These are phyloP conservation scores for Gymnoscelis rufifasciata DNA, from an alignment of 2,888 invertebrate genomes.

Conservation along the genomic window DNA sequence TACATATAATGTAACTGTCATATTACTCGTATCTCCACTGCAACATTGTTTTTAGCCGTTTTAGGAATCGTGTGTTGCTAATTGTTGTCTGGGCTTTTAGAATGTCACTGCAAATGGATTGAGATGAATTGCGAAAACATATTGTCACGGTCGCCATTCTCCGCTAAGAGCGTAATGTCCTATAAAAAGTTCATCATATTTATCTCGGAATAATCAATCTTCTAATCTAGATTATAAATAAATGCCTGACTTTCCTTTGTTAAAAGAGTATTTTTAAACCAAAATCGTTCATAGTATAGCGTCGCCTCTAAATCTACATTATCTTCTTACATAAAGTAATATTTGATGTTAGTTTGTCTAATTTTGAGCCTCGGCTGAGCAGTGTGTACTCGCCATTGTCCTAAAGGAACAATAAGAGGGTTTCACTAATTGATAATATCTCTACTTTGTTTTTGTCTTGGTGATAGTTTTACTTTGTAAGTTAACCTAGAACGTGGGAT, in stretches of 20 bases:
- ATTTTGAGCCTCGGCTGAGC: too few species aligned
- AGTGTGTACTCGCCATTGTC: background rate
- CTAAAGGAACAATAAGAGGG: constrained; percentile 1
- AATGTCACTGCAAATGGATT: constrained; percentile 19
- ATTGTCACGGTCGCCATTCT: constrained; percentile 15
- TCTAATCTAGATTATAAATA: background rate
- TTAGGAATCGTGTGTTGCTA: constrained; percentile 1
- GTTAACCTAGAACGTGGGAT: background rate
- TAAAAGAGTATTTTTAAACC: background rate
- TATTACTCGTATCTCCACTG: too few species aligned
- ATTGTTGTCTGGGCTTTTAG: constrained; percentile 7
- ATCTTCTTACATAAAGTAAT: too few species aligned
- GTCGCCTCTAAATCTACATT: too few species aligned
- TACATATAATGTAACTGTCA: too few species aligned
- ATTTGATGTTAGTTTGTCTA: too few species aligned
- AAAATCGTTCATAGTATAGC: background rate
- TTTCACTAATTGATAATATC: constrained; percentile 2
- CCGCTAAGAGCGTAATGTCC: constrained; percentile 2
- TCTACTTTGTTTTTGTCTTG: background rate
- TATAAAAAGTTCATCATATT: constrained; percentile 6
- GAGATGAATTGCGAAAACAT: constrained; percentile 22
- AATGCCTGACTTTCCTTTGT: background rate
- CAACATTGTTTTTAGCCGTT: background rate
- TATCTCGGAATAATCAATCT: background rate
- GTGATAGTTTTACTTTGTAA: constrained; percentile 1